A percentile compares a stretch with the other conserved stretches of the same genome.
phyloP scores from a whole-genome alignment of 2,888 invertebrate genomes.

The Cybosia mesomella region DNA sequence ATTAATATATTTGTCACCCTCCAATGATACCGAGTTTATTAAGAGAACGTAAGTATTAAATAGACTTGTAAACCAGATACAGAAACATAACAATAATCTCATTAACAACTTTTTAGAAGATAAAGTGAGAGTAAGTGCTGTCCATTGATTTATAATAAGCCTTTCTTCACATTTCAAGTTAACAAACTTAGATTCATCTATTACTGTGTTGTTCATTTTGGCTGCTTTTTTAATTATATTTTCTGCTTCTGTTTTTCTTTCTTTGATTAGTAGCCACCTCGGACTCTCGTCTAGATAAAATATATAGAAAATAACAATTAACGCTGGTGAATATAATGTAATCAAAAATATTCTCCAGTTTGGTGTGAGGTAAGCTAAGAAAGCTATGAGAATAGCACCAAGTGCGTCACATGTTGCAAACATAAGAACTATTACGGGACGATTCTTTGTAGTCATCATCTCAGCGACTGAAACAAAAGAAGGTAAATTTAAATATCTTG shows the following conservation, averaged over 20 bases:
- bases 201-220: constrained; percentile 53
- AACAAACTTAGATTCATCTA: constrained; percentile 38
- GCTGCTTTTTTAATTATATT: constrained; percentile 87
- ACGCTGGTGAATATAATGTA: constrained; percentile 8
- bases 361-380: constrained; percentile 63
- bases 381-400: constrained; percentile 17
- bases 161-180: constrained; percentile 59
- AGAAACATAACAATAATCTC: constrained; percentile 62
- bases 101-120: constrained; percentile 57
- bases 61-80: constrained; percentile 66
- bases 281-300: constrained; percentile 87
- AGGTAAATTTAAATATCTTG: background rate
- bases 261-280: constrained; percentile 91
- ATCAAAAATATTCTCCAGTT: constrained; percentile 90
- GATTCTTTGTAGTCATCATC: constrained; percentile 11
- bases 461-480: constrained; percentile 6
- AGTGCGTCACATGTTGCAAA: background rate
- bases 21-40: constrained; percentile 90
- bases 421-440: background rate
- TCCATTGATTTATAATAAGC: constrained; percentile 18
- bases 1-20: constrained; percentile 91
- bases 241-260: constrained; percentile 87
- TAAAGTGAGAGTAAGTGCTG: constrained; percentile 42
- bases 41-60: constrained; percentile 88
- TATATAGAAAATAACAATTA: background rate